Base-by-base conservation (phyloP, 92 coral and sea anemone species). In the Virgularia gustaviana region DNA sequence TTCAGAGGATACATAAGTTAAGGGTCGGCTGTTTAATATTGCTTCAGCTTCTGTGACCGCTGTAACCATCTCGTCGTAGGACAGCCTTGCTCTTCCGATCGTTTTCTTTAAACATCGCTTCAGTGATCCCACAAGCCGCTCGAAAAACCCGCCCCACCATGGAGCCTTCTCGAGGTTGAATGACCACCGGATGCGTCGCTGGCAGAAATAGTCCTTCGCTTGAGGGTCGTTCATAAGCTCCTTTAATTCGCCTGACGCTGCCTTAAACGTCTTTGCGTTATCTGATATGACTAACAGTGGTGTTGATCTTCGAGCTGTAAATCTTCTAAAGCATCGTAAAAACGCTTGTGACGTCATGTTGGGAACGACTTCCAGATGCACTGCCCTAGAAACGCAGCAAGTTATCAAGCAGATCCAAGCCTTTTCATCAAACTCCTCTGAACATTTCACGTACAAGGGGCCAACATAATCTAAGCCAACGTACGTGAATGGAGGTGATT, bases 111-210 rank as follows among this genome's bases (percentile, higher is more conserved):
- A 62, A 55, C 80, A 85, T 42, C 60, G 32, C 56, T 76, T 80
- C 60, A 80, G 24, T 11, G 63, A 73, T 37, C 76, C 64, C 37
- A 85, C 70, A 56, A 76, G 72, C 36, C 85, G 38, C 15, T 79
- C 81, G 42, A 79, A 84, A 34, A 84, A 62, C 16, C 83, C 76
- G 33, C 85, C 86, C 86, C 83, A 81, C 85, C 85, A 85, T 3
- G 83, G 89, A 65, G 85, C 79, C 58, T 62, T 84, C 55, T 74
- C 79, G 6, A 85, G 76, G 42, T 74, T 85, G 29, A 84, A 84
- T 0, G 59, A 47, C 83, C 87, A 83, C 42, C 75, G 60, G 4
- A 43, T 49, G 63, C 87, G 79, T 28, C 71, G 57, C 23, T 64
- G 71, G 25, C 12, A 64, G 32, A 61, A 43, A 52, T 60, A 57